Percentiles rank a stretch among this genome's conserved stretches.
These are phyloP conservation scores for Aphaenogaster rudis DNA, from an alignment of 1,140 invertebrate genomes.

Conservation along the genomic window DNA sequence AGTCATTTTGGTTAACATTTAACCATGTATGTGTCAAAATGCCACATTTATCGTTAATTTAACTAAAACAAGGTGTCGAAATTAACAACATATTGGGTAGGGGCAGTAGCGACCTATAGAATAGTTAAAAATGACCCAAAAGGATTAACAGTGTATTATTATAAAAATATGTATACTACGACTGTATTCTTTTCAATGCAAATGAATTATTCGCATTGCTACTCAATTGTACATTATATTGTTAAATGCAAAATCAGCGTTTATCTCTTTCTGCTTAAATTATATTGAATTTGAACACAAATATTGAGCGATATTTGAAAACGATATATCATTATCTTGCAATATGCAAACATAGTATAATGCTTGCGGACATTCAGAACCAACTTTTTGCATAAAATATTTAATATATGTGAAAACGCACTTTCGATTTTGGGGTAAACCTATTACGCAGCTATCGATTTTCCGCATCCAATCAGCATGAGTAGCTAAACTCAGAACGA, in stretches of 20 bases:
- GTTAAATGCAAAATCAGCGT: neutral
- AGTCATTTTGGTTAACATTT: no score
- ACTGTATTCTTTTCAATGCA: neutral
- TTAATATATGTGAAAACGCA: neutral
- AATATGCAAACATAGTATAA: neutral
- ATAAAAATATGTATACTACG: neutral
- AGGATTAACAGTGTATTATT: neutral
- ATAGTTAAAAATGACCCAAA: no score
- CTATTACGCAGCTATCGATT: slow-evolving; percentile 69
- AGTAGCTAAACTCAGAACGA: slow-evolving; percentile 69
- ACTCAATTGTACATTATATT: neutral
- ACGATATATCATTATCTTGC: neutral
- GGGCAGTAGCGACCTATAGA: no score
- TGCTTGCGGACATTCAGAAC: neutral
- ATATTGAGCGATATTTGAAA: neutral
- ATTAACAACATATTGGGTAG: no score
- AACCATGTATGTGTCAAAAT: no score
- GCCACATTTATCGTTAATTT: no score
- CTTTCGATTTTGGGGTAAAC: slow-evolving; percentile 34
- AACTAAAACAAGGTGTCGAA: no score
- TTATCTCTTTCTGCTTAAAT: slow-evolving; percentile 1
- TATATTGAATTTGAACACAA: neutral
- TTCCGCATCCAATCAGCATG: slow-evolving; percentile 72
- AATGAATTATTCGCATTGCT: neutral
- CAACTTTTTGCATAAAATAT: neutral